Conservation (phyloP, 2,113 vertebrate species). For the Channa argus region DNA sequence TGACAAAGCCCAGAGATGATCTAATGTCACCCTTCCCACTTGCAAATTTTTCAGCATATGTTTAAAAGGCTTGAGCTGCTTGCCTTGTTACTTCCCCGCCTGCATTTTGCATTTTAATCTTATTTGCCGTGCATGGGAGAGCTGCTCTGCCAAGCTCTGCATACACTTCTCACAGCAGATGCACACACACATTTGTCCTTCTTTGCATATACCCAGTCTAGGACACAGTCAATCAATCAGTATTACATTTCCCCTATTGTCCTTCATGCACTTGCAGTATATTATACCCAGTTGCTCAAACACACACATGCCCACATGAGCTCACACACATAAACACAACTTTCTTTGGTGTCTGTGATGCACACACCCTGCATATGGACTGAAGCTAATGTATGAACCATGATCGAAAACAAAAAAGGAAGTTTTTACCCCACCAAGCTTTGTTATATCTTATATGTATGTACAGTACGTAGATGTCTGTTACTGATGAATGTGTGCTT, state of each 20-base stretch:
- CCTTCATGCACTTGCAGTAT: constrained; percentile 74
- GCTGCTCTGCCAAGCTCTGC: constrained; percentile 56
- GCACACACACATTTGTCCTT: constrained; percentile 19
- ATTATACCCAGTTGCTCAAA: constrained; percentile 44
- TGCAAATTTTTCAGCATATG: constrained; percentile 66
- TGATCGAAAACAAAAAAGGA: constrained; percentile 31
- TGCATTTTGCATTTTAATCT: constrained; percentile 78
- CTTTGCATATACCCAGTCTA: constrained; percentile 62
- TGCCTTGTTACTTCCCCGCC: constrained; percentile 59
- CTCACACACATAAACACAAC: constrained; percentile 5
- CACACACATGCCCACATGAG: constrained; percentile 6
- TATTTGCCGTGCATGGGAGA: constrained; percentile 72
- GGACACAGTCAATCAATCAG: constrained; percentile 81
- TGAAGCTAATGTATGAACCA: constrained; percentile 7
- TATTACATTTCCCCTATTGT: constrained; percentile 79
- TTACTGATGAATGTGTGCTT: no score
- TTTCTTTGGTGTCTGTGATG: neutral
- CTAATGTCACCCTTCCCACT: constrained; percentile 53
- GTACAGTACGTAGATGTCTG: no score
- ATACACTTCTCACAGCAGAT: constrained; percentile 26
- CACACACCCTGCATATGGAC: neutral
- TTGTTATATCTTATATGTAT: neutral
- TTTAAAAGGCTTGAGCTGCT: constrained; percentile 51
- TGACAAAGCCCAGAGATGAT: constrained; percentile 43
- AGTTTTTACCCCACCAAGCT: neutral